Evolutionary conservation across 2,113 vertebrate genomes (phyloP).

Genomic region (Aphyosemion australe): DNA sequence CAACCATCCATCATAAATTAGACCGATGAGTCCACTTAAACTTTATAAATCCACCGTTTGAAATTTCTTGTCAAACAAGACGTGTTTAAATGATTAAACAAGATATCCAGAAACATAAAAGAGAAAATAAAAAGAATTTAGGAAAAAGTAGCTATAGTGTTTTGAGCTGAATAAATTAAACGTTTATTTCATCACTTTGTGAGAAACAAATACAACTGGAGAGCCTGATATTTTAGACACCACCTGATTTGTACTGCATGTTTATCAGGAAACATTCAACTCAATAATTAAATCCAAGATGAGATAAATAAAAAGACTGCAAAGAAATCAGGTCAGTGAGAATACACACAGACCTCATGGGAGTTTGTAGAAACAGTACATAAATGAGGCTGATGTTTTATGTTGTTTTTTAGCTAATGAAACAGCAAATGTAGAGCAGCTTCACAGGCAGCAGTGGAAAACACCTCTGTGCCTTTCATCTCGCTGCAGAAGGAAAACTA

Average conservation of each 20-base stretch:
- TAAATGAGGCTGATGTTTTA: not conserved
- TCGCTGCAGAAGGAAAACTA: constrained; percentile 8
- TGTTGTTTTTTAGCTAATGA: not conserved
- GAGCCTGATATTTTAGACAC: constrained; percentile 36
- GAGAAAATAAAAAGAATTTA: constrained; percentile 25
- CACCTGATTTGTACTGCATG: constrained; percentile 35
- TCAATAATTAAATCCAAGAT: constrained; percentile 42
- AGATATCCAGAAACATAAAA: not conserved
- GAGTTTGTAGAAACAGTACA: not conserved
- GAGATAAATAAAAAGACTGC: constrained; percentile 29
- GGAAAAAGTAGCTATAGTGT: constrained; percentile 26
- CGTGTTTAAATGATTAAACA: too few species aligned
- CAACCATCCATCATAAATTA: too few species aligned
- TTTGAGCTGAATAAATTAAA: constrained; percentile 45
- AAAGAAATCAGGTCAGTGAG: constrained; percentile 8
- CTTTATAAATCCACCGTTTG: too few species aligned
- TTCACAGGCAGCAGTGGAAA: not conserved
- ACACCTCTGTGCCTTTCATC: constrained; percentile 1
- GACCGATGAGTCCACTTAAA: too few species aligned
- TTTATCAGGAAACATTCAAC: constrained; percentile 41
- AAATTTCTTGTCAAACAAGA: too few species aligned
- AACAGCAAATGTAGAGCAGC: not conserved
- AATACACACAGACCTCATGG: not conserved
- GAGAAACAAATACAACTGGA: constrained; percentile 48
- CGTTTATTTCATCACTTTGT: constrained; percentile 50